Conservation (phyloP, 2,797 vertebrate genomes). For the Mus spretus region DNA sequence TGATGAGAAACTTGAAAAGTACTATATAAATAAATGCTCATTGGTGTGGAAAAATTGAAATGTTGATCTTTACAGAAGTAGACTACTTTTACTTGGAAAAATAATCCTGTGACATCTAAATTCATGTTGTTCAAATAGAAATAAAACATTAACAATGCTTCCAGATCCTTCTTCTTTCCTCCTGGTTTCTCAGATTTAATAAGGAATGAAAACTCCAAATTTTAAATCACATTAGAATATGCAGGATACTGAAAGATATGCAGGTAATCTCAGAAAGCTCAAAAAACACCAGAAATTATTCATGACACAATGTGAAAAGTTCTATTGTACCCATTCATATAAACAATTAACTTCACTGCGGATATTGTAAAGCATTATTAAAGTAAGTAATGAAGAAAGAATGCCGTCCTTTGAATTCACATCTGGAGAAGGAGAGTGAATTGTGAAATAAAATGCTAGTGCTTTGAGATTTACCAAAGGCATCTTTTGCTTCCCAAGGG, state of each 20-base stretch:
- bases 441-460: slow-evolving; percentile 30
- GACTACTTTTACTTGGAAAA: slow-evolving; percentile 47
- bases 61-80: slow-evolving; percentile 52
- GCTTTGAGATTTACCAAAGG: not conserved
- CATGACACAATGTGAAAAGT: not conserved
- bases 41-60: slow-evolving; percentile 68
- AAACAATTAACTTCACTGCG: not conserved
- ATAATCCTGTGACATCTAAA: slow-evolving; percentile 44
- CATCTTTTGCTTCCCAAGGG: not conserved
- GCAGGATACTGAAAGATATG: not conserved
- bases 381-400: not conserved
- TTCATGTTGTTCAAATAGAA: slow-evolving; percentile 13
- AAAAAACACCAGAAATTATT: slow-evolving; percentile 25
- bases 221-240: slow-evolving; percentile 38
- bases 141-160: slow-evolving; percentile 10
- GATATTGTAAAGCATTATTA: not conserved
- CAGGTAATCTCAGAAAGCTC: slow-evolving; percentile 51
- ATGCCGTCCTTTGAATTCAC: not conserved
- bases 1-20: slow-evolving; percentile 70
- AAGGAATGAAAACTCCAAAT: slow-evolving; percentile 30
- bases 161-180: not conserved
- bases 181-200: not conserved
- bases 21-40: slow-evolving; percentile 71
- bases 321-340: not conserved
- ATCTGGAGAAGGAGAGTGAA: not conserved